Evolutionary conservation across 2,113 vertebrate genomes (phyloP).

Genomic region (Ornithorhynchus anatinus): DNA sequence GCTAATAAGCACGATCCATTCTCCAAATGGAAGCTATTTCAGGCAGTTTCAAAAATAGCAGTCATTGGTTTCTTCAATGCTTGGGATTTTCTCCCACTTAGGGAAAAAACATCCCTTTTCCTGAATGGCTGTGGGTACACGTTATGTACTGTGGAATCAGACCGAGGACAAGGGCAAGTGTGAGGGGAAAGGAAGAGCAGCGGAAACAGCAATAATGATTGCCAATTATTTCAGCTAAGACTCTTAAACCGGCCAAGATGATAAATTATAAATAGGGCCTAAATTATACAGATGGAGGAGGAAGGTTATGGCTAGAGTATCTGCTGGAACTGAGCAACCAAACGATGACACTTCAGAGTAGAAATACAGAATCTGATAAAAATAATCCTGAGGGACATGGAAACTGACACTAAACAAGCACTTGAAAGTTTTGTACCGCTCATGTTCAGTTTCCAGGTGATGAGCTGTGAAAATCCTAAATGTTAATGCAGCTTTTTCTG

Average conservation of each 20-base stretch:
- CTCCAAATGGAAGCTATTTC: neutral
- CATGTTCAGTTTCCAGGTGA: neutral
- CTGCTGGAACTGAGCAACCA: neutral
- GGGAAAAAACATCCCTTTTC: neutral
- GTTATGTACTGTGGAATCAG: neutral
- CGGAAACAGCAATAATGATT: neutral
- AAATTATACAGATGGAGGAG: neutral
- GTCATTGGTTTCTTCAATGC: neutral
- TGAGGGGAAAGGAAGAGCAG: neutral
- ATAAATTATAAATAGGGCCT: conserved; percentile 8
- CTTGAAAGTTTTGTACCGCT: neutral
- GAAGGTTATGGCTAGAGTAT: neutral
- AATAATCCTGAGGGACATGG: neutral
- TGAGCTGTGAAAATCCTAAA: conserved; percentile 20
- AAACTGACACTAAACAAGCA: neutral
- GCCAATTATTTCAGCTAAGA: conserved; percentile 1
- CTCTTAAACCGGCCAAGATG: neutral
- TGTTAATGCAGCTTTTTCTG: neutral
- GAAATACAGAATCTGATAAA: conserved; percentile 5
- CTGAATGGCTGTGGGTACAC: neutral
- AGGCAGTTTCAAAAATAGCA: neutral
- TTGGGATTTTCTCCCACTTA: neutral
- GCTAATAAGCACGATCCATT: no score
- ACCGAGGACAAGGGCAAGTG: neutral
- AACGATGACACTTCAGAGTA: neutral